A percentile compares a stretch with the other conserved stretches of the same genome.
Conservation (phyloP, 2,888 invertebrate species). For the Hofmannophila pseudospretella region DNA sequence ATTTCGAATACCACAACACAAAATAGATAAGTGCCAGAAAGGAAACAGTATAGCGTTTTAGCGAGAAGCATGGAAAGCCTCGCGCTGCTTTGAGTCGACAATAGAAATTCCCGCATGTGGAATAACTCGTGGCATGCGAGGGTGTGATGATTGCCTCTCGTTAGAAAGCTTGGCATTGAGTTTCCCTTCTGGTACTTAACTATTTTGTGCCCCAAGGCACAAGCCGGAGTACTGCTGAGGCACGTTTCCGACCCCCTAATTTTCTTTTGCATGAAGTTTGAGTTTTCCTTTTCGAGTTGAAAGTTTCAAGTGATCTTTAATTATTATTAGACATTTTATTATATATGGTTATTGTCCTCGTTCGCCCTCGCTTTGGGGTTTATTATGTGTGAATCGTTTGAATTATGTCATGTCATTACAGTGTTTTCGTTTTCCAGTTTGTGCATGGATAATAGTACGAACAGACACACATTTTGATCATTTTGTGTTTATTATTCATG, state of each 20-base stretch:
- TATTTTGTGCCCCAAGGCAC: no score
- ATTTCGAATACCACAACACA: conserved; percentile 21
- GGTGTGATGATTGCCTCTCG: no score
- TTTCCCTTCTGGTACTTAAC: no score
- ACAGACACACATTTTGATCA: conserved; percentile 3
- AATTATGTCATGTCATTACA: conserved; percentile 29
- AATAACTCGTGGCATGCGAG: no score
- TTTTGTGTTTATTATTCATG: conserved; percentile 9
- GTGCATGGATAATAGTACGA: conserved; percentile 36
- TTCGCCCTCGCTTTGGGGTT: conserved; percentile 43
- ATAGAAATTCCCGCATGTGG: no score
- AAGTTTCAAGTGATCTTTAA: conserved; percentile 8
- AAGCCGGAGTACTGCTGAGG: conserved; percentile 17
- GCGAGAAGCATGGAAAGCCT: no score
- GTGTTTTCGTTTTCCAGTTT: conserved; percentile 42
- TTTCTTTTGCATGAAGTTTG: conserved; percentile 51
- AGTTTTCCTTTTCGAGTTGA: conserved; percentile 29
- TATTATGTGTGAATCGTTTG: conserved; percentile 35
- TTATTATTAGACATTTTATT: conserved; percentile 15
- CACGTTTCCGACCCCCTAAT: conserved; percentile 31
- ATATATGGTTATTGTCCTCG: conserved; percentile 33
- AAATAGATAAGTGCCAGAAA: no score
- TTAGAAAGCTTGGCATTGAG: no score
- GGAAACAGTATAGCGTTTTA: no score
- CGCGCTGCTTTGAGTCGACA: no score